A percentile compares a stretch with the other conserved stretches of the same genome.
Evolutionary conservation across 2,888 invertebrate genomes (phyloP).

Genomic region (Elegia similella): DNA sequence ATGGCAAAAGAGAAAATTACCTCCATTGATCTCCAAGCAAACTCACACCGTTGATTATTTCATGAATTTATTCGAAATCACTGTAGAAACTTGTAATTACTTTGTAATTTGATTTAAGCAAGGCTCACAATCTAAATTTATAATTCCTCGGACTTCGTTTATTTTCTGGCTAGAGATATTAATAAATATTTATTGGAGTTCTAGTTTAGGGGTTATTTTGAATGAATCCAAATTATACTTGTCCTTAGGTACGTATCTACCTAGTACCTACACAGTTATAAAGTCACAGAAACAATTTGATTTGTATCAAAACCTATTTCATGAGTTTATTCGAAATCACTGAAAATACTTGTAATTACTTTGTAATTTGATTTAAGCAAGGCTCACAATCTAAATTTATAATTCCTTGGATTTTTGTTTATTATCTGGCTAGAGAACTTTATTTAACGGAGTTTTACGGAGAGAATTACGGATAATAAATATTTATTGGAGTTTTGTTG

Average conservation of each 20-base stretch:
- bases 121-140: neutral
- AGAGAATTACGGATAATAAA: too few relatives aligned
- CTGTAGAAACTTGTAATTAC: conserved; percentile 7
- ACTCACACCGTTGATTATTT: conserved; percentile 20
- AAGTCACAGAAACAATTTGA: too few relatives aligned
- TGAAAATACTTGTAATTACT: conserved; percentile 7
- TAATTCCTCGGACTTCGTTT: neutral
- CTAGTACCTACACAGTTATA: too few relatives aligned
- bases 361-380: conserved; percentile 1
- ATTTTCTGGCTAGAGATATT: neutral
- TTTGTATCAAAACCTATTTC: too few relatives aligned
- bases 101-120: conserved; percentile 1
- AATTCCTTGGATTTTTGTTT: neutral
- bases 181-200: neutral
- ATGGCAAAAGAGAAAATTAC: neutral
- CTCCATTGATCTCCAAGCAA: neutral
- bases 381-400: neutral
- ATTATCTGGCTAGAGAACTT: neutral
- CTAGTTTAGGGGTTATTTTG: too few relatives aligned
- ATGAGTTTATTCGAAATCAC: neutral
- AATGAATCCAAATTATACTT: too few relatives aligned
- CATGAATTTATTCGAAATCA: neutral
- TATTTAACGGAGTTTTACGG: too few relatives aligned
- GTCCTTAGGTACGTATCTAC: too few relatives aligned
- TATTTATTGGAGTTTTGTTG: neutral